Conservation (phyloP, 2,888 invertebrate genomes). For the Lycia hirtaria region DNA sequence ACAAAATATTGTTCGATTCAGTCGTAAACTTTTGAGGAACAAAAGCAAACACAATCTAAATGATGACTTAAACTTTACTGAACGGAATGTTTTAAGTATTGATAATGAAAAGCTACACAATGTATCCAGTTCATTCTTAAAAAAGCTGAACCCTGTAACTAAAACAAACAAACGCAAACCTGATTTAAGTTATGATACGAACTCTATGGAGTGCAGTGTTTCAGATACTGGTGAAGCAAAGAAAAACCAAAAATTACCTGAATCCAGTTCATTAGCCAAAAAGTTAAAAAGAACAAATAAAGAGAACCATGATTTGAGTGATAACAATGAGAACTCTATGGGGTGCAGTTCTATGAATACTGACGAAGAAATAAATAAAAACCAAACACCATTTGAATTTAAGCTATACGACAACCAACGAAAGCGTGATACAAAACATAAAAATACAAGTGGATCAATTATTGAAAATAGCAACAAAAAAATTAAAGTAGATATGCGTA, state of each 20-base stretch:
- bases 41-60: background rate
- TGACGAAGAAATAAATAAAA: background rate
- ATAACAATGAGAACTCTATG: background rate
- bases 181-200: too few relatives aligned
- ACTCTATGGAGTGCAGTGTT: too few relatives aligned
- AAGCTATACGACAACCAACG: background rate
- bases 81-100: too few relatives aligned
- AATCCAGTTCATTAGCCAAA: too few relatives aligned
- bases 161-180: too few relatives aligned
- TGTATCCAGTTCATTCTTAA: too few relatives aligned
- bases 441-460: background rate
- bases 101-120: too few relatives aligned
- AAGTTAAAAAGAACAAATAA: too few relatives aligned
- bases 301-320: conserved; percentile 4
- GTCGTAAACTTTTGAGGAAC: background rate
- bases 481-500: background rate
- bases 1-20: background rate
- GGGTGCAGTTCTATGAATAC: background rate
- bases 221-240: too few relatives aligned
- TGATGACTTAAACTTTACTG: too few relatives aligned
- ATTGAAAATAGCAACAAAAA: background rate
- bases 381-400: background rate
- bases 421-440: background rate
- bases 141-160: too few relatives aligned
- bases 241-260: too few relatives aligned